Percentiles rank a stretch among this genome's conserved stretches.
These are phyloP conservation scores for Ploceus nigricollis DNA, from an alignment of 2,113 vertebrate genomes.

Conservation along the genomic window DNA sequence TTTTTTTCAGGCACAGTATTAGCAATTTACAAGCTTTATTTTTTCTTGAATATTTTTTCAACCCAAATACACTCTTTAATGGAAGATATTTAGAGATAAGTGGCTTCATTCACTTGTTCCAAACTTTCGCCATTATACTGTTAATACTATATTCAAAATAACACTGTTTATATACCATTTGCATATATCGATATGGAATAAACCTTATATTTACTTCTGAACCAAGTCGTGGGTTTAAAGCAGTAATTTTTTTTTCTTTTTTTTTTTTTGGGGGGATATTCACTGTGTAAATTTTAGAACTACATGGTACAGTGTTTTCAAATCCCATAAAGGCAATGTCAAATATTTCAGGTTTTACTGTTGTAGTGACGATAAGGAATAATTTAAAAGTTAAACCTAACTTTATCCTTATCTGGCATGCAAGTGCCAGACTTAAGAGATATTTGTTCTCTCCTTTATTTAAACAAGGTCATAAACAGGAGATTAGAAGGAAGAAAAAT, in stretches of 20 bases:
- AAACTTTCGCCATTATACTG: neutral
- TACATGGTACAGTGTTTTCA: neutral
- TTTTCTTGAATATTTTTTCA: neutral
- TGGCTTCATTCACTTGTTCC: neutral
- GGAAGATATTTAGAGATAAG: neutral
- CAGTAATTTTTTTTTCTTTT: neutral
- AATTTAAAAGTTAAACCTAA: neutral
- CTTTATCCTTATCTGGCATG: no score
- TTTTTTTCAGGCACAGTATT: neutral
- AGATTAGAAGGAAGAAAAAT: neutral
- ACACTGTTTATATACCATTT: neutral
- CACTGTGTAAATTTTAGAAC: neutral
- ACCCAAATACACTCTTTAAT: neutral
- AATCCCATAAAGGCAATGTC: neutral
- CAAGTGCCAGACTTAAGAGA: neutral
- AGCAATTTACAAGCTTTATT: neutral
- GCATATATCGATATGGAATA: neutral
- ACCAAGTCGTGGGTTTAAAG: neutral
- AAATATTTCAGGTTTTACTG: neutral
- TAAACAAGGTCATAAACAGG: neutral
- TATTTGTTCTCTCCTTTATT: neutral
- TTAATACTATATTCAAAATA: neutral
- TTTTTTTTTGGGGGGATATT: neutral
- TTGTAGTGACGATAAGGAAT: neutral
- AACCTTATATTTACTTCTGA: neutral